Evolutionary conservation across 2,888 invertebrate genomes (phyloP), one percentile per base, ranked within the genome.

Genomic region (Apodemia mormo): DNA sequence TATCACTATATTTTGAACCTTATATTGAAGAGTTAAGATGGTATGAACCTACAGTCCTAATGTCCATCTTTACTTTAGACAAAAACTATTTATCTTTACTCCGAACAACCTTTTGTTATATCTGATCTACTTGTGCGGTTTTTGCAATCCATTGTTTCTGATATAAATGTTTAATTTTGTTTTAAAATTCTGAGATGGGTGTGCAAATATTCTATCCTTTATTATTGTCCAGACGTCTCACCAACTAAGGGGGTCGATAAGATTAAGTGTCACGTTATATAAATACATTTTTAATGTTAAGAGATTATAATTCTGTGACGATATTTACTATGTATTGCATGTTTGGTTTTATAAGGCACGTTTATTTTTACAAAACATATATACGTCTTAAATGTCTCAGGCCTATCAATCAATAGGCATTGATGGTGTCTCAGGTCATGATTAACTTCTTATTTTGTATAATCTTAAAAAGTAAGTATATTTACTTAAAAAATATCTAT

Each of bases 121-220:
- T 92, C 89, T 88, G 92, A 92, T 91, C 86, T 89, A 88, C 85
- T 83, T 82, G 79, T 82, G 79, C 75, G 78, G 82, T 85, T 90
- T 91, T 78, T 76, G 49, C 73, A 78, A 81, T 74, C 78, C 81
- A 88, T 90, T 91, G 89, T 92, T 85, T 89, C 83, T 83, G 77
- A 83, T 80, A 79, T 80, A 85, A 85, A 85, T 79, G 79, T 83
- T 87, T 81, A 79, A 83, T 91, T 91, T 91, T 91, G 87, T 88
- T 89, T 89, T 84, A 86, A 81, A 87, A 78, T 81, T 81, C 75
- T 49, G 73, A 81, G 81, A 77, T 83, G 80, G 82, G 79, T 82
- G 82, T 85, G 90, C 88, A 89, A 91, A 87, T 87, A 88, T 88
- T 40, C 40, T 40, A 86, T 79, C 82, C 82, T 82, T 81, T 79